Conservation (phyloP, 2,888 invertebrate species). For the Poecilobothrus nobilitatus region DNA sequence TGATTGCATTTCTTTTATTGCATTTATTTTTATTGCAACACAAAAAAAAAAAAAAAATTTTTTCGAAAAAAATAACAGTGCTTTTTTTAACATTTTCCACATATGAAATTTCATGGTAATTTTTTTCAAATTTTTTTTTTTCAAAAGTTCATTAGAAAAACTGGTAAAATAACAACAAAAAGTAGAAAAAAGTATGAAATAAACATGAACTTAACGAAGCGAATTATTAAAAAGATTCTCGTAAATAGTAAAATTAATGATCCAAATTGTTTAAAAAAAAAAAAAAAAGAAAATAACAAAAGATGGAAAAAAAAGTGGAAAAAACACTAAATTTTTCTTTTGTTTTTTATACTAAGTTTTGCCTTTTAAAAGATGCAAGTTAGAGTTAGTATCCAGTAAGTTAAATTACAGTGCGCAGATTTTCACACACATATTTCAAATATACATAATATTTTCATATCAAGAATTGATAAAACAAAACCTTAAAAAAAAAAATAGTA, state of each 20-base stretch:
- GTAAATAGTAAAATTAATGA: neutral
- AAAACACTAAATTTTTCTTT: neutral
- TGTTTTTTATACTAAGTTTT: neutral
- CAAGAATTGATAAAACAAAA: no score
- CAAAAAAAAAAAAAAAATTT: neutral
- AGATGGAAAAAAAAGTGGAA: neutral
- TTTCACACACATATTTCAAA: no score
- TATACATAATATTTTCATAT: no score
- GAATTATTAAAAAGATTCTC: neutral
- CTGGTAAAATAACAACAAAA: no score
- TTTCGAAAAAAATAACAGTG: neutral
- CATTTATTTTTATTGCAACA: neutral
- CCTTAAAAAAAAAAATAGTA: no score
- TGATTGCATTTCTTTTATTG: no score
- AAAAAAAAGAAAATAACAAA: neutral
- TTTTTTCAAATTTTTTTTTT: neutral
- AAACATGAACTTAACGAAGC: slow-evolving; percentile 6
- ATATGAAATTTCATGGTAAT: neutral
- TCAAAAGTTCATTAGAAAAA: neutral
- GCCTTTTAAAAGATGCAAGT: neutral
- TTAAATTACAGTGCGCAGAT: no score
- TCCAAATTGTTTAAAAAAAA: neutral
- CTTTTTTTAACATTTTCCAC: no score
- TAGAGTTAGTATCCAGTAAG: no score
- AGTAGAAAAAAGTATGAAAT: no score